phyloP scores from a whole-genome alignment of 2,888 invertebrate species.

The Drosophila imparisetae region DNA sequence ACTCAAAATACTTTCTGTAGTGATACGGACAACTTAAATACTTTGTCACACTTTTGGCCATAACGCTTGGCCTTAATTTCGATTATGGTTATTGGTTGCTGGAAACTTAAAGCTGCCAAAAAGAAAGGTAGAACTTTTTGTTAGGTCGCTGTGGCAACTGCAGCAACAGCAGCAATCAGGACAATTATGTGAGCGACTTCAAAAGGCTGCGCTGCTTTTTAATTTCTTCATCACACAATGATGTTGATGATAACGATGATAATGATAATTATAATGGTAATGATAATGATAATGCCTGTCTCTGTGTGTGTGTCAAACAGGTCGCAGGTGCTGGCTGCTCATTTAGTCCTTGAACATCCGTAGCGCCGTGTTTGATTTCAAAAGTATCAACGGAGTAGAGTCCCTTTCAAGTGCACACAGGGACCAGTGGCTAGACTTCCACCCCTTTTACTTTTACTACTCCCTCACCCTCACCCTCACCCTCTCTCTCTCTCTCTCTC shows the following conservation, averaged over 20 bases:
- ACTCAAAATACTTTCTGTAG: not conserved
- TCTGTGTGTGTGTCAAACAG: slow-evolving; percentile 54
- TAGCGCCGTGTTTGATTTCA: slow-evolving; percentile 76
- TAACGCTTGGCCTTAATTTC: slow-evolving; percentile 9
- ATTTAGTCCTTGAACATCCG: slow-evolving; percentile 45
- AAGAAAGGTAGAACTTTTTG: not conserved
- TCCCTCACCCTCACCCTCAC: not conserved
- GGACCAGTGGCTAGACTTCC: slow-evolving; percentile 28
- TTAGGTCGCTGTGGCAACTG: slow-evolving; percentile 20
- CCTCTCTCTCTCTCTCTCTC: not conserved
- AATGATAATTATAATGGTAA: slow-evolving; percentile 25
- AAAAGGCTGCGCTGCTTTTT: slow-evolving; percentile 65
- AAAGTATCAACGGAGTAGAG: slow-evolving; percentile 73
- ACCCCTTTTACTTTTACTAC: not conserved
- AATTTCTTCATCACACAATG: slow-evolving; percentile 47
- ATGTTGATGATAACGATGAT: slow-evolving; percentile 27
- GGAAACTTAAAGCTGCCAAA: slow-evolving; percentile 22
- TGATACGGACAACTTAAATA: slow-evolving; percentile 6
- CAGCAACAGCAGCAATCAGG: slow-evolving; percentile 14
- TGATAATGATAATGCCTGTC: slow-evolving; percentile 4
- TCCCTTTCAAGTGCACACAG: slow-evolving; percentile 65
- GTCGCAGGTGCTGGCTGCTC: slow-evolving; percentile 54
- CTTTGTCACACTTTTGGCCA: slow-evolving; percentile 27
- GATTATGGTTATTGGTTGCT: slow-evolving; percentile 10
- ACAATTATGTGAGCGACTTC: slow-evolving; percentile 64